These are phyloP conservation scores for Polyommatus icarus DNA, from an alignment of 2,888 invertebrate genomes.

Conservation along the genomic window DNA sequence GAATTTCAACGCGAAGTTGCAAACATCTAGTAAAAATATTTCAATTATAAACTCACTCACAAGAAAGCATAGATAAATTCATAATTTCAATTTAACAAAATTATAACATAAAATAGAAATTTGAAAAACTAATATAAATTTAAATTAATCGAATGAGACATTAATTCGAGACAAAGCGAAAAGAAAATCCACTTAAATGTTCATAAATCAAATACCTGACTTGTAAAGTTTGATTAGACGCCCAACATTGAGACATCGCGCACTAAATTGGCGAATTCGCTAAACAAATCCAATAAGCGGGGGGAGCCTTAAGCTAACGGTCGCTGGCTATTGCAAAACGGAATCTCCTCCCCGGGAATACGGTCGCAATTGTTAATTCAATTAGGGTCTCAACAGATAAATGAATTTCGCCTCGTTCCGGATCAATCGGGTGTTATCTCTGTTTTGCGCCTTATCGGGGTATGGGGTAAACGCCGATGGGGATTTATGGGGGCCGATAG, in stretches of 20 bases:
- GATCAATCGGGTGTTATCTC: conserved; percentile 76
- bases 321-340: conserved; percentile 26
- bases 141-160: conserved; percentile 25
- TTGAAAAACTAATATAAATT: conserved; percentile 7
- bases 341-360: conserved; percentile 38
- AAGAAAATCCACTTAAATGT: conserved; percentile 32
- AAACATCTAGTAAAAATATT: neutral
- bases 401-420: conserved; percentile 77
- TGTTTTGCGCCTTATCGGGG: conserved; percentile 70
- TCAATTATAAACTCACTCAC: neutral
- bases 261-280: conserved; percentile 41
- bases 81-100: conserved; percentile 31
- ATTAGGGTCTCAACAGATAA: conserved; percentile 57
- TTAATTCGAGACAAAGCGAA: conserved; percentile 34
- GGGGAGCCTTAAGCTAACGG: conserved; percentile 51
- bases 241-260: conserved; percentile 42
- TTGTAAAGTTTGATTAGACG: conserved; percentile 39
- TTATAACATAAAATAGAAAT: conserved; percentile 6
- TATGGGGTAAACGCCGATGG: conserved; percentile 53
- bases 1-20: too few species aligned
- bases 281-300: conserved; percentile 46
- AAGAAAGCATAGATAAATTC: neutral
- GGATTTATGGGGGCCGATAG: conserved; percentile 55
- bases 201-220: conserved; percentile 34
- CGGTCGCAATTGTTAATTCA: conserved; percentile 41